Evolutionary conservation across 2,797 vertebrate species (phyloP).

Genomic region (Acridotheres tristis): DNA sequence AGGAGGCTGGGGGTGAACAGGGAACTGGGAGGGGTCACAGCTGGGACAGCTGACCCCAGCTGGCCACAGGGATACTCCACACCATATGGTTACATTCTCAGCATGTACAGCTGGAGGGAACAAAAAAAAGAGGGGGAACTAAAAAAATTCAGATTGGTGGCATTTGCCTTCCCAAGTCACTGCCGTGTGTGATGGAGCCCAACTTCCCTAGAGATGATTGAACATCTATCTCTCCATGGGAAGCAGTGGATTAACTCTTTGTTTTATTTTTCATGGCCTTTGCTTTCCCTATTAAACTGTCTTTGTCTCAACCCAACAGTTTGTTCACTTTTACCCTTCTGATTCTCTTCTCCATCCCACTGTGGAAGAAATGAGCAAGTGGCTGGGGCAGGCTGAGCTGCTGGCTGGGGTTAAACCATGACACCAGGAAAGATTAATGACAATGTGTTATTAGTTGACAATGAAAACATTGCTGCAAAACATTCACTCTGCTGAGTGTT

Average conservation of each 20-base stretch:
- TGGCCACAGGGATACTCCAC: background rate
- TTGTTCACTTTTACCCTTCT: background rate
- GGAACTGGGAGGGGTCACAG: background rate
- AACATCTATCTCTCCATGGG: background rate
- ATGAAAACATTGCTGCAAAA: background rate
- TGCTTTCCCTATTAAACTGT: background rate
- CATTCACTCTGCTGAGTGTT: background rate
- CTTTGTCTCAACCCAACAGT: background rate
- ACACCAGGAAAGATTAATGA: background rate
- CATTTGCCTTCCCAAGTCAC: background rate
- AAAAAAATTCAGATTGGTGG: background rate
- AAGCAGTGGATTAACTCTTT: background rate
- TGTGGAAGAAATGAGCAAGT: background rate
- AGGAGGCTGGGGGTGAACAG: background rate
- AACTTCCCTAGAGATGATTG: background rate
- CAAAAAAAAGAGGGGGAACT: background rate
- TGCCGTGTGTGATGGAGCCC: background rate
- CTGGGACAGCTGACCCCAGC: background rate
- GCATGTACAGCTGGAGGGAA: background rate
- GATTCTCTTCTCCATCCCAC: background rate
- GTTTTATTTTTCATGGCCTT: background rate
- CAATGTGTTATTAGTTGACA: background rate
- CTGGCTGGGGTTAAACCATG: background rate
- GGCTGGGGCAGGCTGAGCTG: background rate
- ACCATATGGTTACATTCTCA: accelerated